Conservation (phyloP, 2,888 invertebrate genomes). For the Andricus curvator region DNA sequence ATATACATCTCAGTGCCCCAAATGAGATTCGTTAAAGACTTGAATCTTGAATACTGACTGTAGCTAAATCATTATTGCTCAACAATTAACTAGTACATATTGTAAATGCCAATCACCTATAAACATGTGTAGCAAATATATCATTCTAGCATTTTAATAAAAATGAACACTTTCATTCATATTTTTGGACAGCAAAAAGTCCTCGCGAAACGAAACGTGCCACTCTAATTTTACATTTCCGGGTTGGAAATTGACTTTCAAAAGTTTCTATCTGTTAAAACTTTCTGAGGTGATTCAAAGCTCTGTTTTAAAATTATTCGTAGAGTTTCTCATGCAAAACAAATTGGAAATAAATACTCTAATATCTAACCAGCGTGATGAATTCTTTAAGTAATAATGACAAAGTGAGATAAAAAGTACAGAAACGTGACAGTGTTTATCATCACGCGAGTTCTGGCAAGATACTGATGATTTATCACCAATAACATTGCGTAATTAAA, state of each 20-base stretch:
- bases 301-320: not conserved
- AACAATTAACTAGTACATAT: not conserved
- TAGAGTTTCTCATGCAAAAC: not conserved
- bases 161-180: not conserved
- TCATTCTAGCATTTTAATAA: not conserved
- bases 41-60: not conserved
- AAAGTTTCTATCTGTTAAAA: not conserved
- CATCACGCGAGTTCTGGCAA: conserved; percentile 29
- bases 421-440: conserved; percentile 33
- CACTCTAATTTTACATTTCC: not conserved
- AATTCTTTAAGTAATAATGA: conserved; percentile 34
- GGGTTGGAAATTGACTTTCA: not conserved
- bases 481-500: conserved; percentile 5
- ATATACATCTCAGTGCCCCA: conserved; percentile 30
- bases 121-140: not conserved
- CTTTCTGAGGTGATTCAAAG: not conserved
- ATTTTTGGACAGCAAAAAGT: not conserved
- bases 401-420: conserved; percentile 6
- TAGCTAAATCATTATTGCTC: not conserved
- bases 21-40: not conserved
- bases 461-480: conserved; percentile 1
- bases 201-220: not conserved
- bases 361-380: conserved; percentile 12
- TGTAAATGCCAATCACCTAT: not conserved
- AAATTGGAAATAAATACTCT: not conserved